Conservation (phyloP, 2,888 invertebrate genomes). For the Caenorhabditis panamensis region DNA sequence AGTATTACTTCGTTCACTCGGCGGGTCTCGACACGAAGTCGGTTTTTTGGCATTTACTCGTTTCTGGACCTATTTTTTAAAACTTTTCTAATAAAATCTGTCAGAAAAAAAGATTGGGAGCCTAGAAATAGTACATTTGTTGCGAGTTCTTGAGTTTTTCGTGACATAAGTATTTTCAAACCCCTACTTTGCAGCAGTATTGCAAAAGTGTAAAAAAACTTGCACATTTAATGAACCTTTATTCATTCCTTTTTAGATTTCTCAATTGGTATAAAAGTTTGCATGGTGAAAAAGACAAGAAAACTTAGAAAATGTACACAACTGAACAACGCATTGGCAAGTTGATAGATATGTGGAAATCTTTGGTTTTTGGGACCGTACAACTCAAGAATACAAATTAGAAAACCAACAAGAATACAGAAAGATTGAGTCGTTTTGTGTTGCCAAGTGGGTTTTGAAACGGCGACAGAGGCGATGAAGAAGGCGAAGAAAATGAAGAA, state of each 20-base stretch:
- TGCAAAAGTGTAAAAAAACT: too few species aligned
- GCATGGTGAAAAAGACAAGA: constrained; percentile 36
- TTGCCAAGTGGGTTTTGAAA: neutral
- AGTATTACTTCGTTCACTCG: too few species aligned
- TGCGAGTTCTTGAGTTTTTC: too few species aligned
- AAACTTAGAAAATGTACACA: constrained; percentile 87
- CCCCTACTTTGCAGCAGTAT: too few species aligned
- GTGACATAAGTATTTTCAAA: too few species aligned
- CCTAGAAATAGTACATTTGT: too few species aligned
- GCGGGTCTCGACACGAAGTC: too few species aligned
- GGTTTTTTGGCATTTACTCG: too few species aligned
- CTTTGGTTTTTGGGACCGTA: constrained; percentile 84
- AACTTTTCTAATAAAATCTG: too few species aligned
- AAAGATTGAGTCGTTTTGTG: constrained; percentile 1
- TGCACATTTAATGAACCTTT: neutral
- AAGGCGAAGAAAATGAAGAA: constrained; percentile 70
- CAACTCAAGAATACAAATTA: constrained; percentile 62
- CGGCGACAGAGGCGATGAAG: constrained; percentile 16
- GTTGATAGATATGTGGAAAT: constrained; percentile 90
- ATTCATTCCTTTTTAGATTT: constrained; percentile 21
- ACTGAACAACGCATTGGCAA: constrained; percentile 89
- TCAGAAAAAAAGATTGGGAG: too few species aligned
- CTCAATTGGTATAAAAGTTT: constrained; percentile 19
- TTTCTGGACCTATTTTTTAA: too few species aligned
- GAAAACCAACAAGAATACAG: constrained; percentile 33